These are phyloP conservation scores for Rattus rattus DNA, from an alignment of 2,113 vertebrate genomes.

Conservation along the genomic window DNA sequence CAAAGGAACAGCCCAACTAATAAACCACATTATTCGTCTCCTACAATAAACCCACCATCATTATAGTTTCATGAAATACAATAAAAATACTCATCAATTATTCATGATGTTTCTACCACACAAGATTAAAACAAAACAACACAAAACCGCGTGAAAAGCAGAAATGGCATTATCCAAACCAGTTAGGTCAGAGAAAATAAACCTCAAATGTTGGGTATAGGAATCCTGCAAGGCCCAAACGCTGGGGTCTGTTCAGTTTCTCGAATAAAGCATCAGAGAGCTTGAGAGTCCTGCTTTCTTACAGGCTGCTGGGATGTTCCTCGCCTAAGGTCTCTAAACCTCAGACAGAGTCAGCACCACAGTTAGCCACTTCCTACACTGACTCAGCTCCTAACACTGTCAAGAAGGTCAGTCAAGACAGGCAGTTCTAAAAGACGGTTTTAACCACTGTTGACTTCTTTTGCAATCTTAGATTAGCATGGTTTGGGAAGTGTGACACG, in stretches of 20 bases:
- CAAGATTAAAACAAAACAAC: conserved; percentile 33
- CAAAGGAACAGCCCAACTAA: conserved; percentile 25
- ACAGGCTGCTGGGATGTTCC: not conserved
- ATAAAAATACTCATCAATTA: conserved; percentile 84
- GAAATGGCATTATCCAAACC: conserved; percentile 66
- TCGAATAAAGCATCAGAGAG: not conserved
- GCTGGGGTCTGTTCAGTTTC: not conserved
- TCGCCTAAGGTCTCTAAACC: not conserved
- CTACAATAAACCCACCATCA: conserved; percentile 75
- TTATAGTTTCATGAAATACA: conserved; percentile 85
- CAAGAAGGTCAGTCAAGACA: not conserved
- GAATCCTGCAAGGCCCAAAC: not conserved
- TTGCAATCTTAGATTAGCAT: not conserved
- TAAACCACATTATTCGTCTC: conserved; percentile 65
- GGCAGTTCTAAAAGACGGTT: not conserved
- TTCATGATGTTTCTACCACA: conserved; percentile 76
- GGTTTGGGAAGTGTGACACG: not conserved
- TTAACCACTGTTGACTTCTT: not conserved
- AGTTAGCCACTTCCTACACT: not conserved
- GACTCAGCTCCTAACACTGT: not conserved
- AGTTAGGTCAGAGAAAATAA: conserved; percentile 55
- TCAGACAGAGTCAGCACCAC: not conserved
- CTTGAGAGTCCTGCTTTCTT: not conserved
- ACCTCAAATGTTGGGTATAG: not conserved
- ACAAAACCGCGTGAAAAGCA: conserved; percentile 4